Base-by-base conservation (phyloP, 2,888 invertebrate species). In the Malacosoma neustria region DNA sequence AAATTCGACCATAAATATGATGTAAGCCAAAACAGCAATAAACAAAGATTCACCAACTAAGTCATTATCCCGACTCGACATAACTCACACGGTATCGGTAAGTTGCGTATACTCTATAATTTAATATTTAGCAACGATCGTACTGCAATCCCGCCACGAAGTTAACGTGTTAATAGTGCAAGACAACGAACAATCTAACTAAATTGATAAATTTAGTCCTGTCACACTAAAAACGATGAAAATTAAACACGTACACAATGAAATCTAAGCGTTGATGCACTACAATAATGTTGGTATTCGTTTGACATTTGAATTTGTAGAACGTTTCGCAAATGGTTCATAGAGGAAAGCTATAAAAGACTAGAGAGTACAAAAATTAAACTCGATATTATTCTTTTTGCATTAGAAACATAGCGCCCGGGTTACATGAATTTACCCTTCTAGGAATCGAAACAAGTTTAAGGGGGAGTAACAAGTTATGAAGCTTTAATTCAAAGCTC, bases 201-300 rank as follows among this genome's bases (percentile, higher is more conserved):
- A 76, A 79, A 77, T 76, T 79, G 73, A 79, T 81, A 77, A 77
- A 75, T 77, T 75, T 68, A 60, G 58, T 48, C 64, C 68, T 72
- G 68, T 71, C 72, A 67, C 57, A 66, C 61, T 59, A 47, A 58
- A 63, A 63, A 57, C 51, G 52, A 51, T 52, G 50, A 46, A 59
- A 60, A 67, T 59, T 54, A 48, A 48, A 34, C 32, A 5, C 4
- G 2, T 3, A 22, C 4, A 34, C 35, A 48, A 37, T 35, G 35
- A 15, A 53, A 49, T 43, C 39, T 43, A 35, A 45, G 51, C 56
- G 49, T 41, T 67, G 56, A 43, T 2, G 1, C 2, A 14, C 14
- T n/a, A 14, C 29, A 0, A 41, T 59, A 64, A 51, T 46, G 50
- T 46, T 36, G 39, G 45, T 41, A 56, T 55, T 69, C 36, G 35